These are phyloP conservation scores for Chelon auratus DNA, from an alignment of 2,797 vertebrate species.

Conservation along the genomic window DNA sequence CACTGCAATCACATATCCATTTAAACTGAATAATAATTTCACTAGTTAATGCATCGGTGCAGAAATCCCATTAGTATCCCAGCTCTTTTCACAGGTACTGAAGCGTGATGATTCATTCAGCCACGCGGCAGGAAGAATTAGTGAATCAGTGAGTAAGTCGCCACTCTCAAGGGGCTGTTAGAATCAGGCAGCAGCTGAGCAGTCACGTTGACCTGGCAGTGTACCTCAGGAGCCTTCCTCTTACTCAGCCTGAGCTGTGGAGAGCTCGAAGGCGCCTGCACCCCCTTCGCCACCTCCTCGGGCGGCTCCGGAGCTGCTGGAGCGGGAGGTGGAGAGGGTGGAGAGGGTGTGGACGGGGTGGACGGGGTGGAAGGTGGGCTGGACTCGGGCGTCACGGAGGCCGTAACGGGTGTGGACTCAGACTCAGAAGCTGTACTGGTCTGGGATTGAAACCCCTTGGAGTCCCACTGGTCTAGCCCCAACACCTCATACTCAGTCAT, in stretches of 20 bases:
- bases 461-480: slow-evolving; percentile 73
- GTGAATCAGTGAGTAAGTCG: slow-evolving; percentile 75
- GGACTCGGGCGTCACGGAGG: slow-evolving; percentile 57
- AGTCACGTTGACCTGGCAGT: slow-evolving; percentile 59
- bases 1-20: slow-evolving; percentile 38
- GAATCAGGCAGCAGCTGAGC: slow-evolving; percentile 74
- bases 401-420: slow-evolving; percentile 42
- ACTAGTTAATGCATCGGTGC: slow-evolving; percentile 45
- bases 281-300: slow-evolving; percentile 69
- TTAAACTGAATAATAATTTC: slow-evolving; percentile 30
- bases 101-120: slow-evolving; percentile 58
- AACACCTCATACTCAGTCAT: slow-evolving; percentile 85
- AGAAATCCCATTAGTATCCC: slow-evolving; percentile 47
- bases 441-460: slow-evolving; percentile 64
- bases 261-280: slow-evolving; percentile 57
- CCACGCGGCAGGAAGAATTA: slow-evolving; percentile 65
- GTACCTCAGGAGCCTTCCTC: slow-evolving; percentile 88
- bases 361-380: slow-evolving; percentile 58
- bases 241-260: slow-evolving; percentile 81
- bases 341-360: slow-evolving; percentile 39
- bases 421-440: slow-evolving; percentile 59
- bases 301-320: slow-evolving; percentile 62
- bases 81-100: slow-evolving; percentile 37
- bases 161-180: slow-evolving; percentile 71
- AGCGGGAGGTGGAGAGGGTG: slow-evolving; percentile 51